Conservation (phyloP, 1,140 invertebrate species). For the Sogatella furcifera region DNA sequence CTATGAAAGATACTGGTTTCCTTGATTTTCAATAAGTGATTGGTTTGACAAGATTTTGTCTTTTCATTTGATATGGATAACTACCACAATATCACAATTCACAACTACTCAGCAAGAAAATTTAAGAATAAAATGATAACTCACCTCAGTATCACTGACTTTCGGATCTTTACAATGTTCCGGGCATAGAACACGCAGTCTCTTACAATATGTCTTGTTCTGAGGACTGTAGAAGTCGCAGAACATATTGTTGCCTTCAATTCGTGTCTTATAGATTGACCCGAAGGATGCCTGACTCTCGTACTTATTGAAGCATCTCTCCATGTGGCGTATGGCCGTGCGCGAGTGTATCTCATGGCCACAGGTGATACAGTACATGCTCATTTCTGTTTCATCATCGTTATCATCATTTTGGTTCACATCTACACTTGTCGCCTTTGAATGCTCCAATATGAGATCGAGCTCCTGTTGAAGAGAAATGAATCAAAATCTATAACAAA, state of each 20-base stretch:
- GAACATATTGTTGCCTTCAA: conserved; percentile 93
- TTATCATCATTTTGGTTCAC: conserved; percentile 44
- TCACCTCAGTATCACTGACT: conserved; percentile 60
- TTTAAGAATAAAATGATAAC: not conserved
- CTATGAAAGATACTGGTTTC: too few species aligned
- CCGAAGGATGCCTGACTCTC: conserved; percentile 96
- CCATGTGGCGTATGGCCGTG: conserved; percentile 87
- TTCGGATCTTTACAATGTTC: conserved; percentile 97
- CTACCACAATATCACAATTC: too few species aligned
- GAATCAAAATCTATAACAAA: not conserved
- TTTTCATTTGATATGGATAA: too few species aligned
- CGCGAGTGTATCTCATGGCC: conserved; percentile 84
- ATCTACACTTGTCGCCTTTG: conserved; percentile 55
- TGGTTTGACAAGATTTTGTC: too few species aligned
- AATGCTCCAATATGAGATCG: conserved; percentile 68
- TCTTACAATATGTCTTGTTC: conserved; percentile 90
- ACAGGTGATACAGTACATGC: conserved; percentile 93
- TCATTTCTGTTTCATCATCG: conserved; percentile 60
- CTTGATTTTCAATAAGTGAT: too few species aligned
- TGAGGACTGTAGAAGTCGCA: conserved; percentile 91
- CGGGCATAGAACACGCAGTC: conserved; percentile 88
- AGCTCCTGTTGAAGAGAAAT: conserved; percentile 41
- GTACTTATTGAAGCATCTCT: conserved; percentile 93
- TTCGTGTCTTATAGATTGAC: conserved; percentile 84
- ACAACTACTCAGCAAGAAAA: too few species aligned